phyloP scores from a whole-genome alignment of 2,113 vertebrate species.

The human (Homo sapiens) region DNA sequence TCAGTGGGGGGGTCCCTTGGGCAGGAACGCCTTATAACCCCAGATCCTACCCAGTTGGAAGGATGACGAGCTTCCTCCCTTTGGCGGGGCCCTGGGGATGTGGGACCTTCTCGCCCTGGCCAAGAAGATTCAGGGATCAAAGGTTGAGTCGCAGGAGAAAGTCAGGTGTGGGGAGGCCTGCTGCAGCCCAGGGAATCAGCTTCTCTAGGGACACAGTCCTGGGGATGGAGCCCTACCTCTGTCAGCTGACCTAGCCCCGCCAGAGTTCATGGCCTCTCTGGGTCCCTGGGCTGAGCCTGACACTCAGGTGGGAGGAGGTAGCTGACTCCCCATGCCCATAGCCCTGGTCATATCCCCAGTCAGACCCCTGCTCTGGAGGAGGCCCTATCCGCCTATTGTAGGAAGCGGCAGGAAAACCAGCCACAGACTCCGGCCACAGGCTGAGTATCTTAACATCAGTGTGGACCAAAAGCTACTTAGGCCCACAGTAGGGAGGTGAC shows the following conservation, averaged over 20 bases:
- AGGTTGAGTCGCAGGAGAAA: background rate
- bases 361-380: background rate
- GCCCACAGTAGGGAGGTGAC: background rate
- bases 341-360: too few species aligned
- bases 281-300: background rate
- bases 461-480: background rate
- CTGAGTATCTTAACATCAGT: too few species aligned
- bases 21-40: background rate
- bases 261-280: background rate
- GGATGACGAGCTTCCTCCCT: background rate
- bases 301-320: background rate
- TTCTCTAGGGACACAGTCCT: background rate
- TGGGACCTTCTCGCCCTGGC: background rate
- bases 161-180: background rate
- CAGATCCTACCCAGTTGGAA: background rate
- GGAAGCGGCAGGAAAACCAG: background rate
- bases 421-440: too few species aligned
- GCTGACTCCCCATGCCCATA: background rate
- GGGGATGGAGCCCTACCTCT: background rate
- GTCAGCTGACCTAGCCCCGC: background rate
- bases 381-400: rapidly evolving
- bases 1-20: background rate
- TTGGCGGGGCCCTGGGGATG: background rate
- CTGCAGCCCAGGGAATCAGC: background rate
- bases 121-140: background rate